phyloP scores from a whole-genome alignment of 2,888 invertebrate genomes.

The Melitaea athalia region DNA sequence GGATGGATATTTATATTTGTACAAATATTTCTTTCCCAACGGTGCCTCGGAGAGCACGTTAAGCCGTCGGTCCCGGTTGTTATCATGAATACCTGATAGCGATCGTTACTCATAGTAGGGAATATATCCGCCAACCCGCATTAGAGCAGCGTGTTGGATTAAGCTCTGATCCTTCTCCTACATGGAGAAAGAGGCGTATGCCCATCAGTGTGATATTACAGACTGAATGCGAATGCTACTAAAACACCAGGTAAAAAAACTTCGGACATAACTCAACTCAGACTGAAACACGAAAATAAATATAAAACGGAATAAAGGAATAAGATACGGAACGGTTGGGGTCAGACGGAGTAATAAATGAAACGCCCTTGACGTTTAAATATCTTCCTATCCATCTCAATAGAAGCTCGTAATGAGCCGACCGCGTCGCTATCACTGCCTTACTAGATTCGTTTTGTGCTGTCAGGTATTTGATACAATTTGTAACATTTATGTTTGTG shows the following conservation, averaged over 20 bases:
- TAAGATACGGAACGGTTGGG: slow-evolving; percentile 17
- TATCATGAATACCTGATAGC: too few species aligned
- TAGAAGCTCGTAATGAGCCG: slow-evolving; percentile 20
- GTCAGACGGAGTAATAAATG: slow-evolving; percentile 18
- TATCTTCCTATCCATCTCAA: slow-evolving; percentile 19
- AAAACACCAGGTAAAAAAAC: neutral
- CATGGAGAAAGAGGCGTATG: too few species aligned
- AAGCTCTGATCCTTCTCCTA: too few species aligned
- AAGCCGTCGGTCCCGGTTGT: too few species aligned
- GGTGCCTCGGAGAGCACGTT: too few species aligned
- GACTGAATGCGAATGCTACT: neutral
- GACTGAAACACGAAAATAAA: neutral
- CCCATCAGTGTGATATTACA: too few species aligned
- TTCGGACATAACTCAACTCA: neutral
- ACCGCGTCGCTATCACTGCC: slow-evolving; percentile 17
- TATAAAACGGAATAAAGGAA: slow-evolving; percentile 10
- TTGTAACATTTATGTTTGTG: neutral
- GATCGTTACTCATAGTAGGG: too few species aligned
- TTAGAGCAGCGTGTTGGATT: too few species aligned
- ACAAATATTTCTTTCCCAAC: too few species aligned
- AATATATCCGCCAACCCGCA: too few species aligned
- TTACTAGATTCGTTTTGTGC: slow-evolving; percentile 13
- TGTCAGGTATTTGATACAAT: slow-evolving; percentile 8
- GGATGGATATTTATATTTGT: too few species aligned
- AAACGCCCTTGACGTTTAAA: slow-evolving; percentile 11